A percentile compares a stretch with the other conserved stretches of the same genome.
Evolutionary conservation across 2,888 invertebrate genomes (phyloP).

Genomic region (Drosophila longiperda): DNA sequence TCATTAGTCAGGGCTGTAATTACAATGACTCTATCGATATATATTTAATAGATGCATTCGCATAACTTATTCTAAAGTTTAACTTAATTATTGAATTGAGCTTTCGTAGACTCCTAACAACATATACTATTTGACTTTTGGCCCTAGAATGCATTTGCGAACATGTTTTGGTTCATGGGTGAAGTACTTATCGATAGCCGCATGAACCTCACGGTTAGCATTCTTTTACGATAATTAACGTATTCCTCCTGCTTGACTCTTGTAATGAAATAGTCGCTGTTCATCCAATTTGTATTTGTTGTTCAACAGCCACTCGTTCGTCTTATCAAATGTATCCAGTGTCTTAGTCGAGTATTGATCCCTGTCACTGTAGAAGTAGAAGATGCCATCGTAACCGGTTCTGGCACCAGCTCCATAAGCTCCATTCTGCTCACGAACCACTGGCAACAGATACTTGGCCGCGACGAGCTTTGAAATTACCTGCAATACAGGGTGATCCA

Average conservation of each 20-base stretch:
- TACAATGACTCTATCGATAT: background rate
- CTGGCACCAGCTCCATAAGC: slow-evolving; percentile 96
- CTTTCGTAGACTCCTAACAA: background rate
- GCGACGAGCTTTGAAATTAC: slow-evolving; percentile 91
- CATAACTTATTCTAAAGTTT: background rate
- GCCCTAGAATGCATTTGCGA: slow-evolving; percentile 91
- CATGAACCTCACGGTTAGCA: slow-evolving; percentile 90
- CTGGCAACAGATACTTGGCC: slow-evolving; percentile 93
- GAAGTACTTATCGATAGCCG: slow-evolving; percentile 90
- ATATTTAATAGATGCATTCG: background rate
- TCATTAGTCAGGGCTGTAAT: background rate
- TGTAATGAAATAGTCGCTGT: slow-evolving; percentile 90
- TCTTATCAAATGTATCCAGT: slow-evolving; percentile 91
- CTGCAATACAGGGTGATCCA: slow-evolving; percentile 91
- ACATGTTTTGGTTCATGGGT: slow-evolving; percentile 85
- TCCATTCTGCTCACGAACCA: slow-evolving; percentile 95
- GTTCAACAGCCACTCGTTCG: slow-evolving; percentile 89
- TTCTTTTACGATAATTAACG: slow-evolving; percentile 90
- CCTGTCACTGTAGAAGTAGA: slow-evolving; percentile 94
- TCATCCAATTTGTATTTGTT: slow-evolving; percentile 88
- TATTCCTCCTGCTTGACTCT: slow-evolving; percentile 92
- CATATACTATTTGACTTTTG: slow-evolving; percentile 85
- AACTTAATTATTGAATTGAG: background rate
- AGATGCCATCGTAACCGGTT: slow-evolving; percentile 90
- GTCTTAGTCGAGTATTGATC: slow-evolving; percentile 94